A percentile compares a stretch with the other conserved stretches of the same genome.
Evolutionary conservation across 2,888 invertebrate genomes (phyloP).

Genomic region (Cantharis lateralis): DNA sequence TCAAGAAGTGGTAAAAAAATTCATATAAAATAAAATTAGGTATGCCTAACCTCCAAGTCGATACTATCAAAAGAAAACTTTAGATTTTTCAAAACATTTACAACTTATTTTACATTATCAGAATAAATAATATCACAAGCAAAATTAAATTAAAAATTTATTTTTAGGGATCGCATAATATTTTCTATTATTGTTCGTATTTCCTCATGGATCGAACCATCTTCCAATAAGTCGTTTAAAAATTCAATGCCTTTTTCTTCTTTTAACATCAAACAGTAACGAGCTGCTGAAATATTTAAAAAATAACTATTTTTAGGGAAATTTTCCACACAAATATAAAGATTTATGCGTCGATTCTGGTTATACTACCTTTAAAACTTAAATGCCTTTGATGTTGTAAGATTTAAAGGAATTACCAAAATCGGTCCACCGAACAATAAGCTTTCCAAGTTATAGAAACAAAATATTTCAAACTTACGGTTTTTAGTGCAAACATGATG

Average conservation of each 20-base stretch:
- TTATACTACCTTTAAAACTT: too few relatives aligned
- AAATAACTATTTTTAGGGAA: neutral
- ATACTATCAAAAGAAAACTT: neutral
- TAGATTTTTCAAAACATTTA: neutral
- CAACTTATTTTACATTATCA: neutral
- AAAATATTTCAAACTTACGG: constrained; percentile 58
- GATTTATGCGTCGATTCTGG: neutral
- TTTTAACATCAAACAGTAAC: constrained; percentile 69
- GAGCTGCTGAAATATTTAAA: constrained; percentile 59
- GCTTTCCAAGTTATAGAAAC: neutral
- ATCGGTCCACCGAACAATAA: too few relatives aligned
- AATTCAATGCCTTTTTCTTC: constrained; percentile 65
- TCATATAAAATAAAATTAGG: neutral
- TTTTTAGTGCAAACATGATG: constrained; percentile 78
- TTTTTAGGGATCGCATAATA: constrained; percentile 44
- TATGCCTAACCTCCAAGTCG: neutral
- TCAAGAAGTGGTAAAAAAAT: neutral
- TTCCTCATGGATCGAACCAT: constrained; percentile 37
- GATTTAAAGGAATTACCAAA: too few relatives aligned
- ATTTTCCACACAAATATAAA: neutral
- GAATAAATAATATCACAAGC: constrained; percentile 19
- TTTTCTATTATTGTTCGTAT: constrained; percentile 43
- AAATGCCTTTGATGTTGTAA: too few relatives aligned
- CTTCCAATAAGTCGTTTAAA: constrained; percentile 54
- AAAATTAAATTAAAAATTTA: constrained; percentile 12